Evolutionary conservation across 2,797 vertebrate genomes (phyloP).

Genomic region (Clarias pachynema): DNA sequence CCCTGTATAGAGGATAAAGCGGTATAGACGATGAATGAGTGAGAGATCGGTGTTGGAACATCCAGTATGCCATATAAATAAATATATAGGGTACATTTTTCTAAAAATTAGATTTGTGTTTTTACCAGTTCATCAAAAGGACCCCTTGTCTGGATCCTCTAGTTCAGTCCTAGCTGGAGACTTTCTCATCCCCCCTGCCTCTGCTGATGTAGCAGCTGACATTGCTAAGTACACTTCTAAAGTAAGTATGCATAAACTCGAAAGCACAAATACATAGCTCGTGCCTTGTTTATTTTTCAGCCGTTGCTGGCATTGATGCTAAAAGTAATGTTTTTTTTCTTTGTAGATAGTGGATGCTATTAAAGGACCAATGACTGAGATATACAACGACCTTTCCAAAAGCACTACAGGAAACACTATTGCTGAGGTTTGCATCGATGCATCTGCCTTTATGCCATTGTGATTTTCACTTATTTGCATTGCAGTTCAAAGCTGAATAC

Average conservation of each 20-base stretch:
- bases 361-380: constrained; percentile 97
- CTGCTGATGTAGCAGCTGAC: constrained; percentile 94
- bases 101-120: constrained; percentile 6
- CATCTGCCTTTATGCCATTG: not conserved
- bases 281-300: not conserved
- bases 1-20: no score
- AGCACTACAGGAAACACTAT: constrained; percentile 95
- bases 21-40: not conserved
- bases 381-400: constrained; percentile 95
- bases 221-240: constrained; percentile 98
- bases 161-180: constrained; percentile 71
- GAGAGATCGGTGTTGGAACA: not conserved
- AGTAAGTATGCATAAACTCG: constrained; percentile 75
- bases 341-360: constrained; percentile 96
- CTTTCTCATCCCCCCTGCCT: constrained; percentile 89
- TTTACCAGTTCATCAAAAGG: constrained; percentile 86
- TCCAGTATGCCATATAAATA: not conserved
- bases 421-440: constrained; percentile 79
- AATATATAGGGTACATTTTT: not conserved
- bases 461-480: not conserved
- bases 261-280: not conserved
- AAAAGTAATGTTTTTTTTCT: constrained; percentile 13
- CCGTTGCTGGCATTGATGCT: not conserved
- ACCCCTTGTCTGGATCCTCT: constrained; percentile 80
- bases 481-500: not conserved